Percentiles rank a stretch among this genome's conserved stretches.
Conservation (phyloP, 2,797 vertebrate species). For the Malacoraja senta region DNA sequence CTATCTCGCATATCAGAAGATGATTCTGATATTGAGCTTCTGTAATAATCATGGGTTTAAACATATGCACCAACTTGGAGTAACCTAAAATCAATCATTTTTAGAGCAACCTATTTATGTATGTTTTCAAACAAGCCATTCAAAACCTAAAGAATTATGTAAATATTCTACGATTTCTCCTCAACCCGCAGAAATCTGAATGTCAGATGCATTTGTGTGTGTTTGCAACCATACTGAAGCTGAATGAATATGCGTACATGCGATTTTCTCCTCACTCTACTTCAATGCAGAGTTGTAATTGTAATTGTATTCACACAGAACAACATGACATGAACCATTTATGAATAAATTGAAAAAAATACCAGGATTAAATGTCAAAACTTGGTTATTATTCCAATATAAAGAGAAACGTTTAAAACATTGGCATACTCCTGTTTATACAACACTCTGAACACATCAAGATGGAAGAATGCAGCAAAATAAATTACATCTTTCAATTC, state of each 20-base stretch:
- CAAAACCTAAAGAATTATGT: neutral
- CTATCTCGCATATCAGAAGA: neutral
- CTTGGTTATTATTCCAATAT: neutral
- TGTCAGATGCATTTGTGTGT: neutral
- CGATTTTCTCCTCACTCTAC: neutral
- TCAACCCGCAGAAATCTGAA: neutral
- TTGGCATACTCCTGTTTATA: neutral
- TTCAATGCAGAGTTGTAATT: neutral
- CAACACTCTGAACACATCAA: neutral
- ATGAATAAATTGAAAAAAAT: constrained; percentile 9
- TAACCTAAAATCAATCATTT: neutral
- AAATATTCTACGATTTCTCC: neutral
- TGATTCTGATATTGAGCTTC: neutral
- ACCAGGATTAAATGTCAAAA: neutral
- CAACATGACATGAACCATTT: neutral
- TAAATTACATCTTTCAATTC: neutral
- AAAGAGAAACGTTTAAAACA: neutral
- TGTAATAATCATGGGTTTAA: neutral
- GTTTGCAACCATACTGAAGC: no score
- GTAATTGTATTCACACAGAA: no score
- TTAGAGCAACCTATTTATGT: neutral
- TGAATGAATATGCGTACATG: no score
- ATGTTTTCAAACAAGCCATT: neutral
- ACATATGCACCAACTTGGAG: neutral
- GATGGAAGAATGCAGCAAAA: neutral